Evolutionary conservation across 2,797 vertebrate genomes (phyloP).

Genomic region (Lacerta bilineata): DNA sequence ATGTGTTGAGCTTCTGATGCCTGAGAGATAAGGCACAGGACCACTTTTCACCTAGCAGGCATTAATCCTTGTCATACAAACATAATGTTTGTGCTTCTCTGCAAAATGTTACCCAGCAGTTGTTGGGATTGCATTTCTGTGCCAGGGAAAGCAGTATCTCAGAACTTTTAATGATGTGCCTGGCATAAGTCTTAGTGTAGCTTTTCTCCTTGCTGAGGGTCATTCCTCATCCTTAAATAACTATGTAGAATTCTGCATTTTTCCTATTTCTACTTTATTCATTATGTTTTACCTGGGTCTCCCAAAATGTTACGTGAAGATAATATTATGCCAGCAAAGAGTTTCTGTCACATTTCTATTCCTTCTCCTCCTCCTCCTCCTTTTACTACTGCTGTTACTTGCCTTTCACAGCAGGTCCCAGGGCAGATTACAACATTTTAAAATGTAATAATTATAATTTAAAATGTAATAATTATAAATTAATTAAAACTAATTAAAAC

Average conservation of each 20-base stretch:
- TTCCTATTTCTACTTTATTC: background rate
- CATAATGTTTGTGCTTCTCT: constrained; percentile 15
- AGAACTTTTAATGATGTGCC: background rate
- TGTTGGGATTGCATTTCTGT: background rate
- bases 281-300: background rate
- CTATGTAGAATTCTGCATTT: background rate
- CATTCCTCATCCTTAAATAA: background rate
- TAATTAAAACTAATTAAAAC: too few species aligned
- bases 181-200: rapidly evolving
- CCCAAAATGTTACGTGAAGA: background rate
- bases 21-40: constrained; percentile 24
- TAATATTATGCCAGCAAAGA: background rate
- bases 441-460: too few species aligned
- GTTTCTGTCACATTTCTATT: background rate
- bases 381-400: too few species aligned
- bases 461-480: too few species aligned
- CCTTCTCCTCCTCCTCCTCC: too few species aligned
- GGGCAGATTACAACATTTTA: too few species aligned
- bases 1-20: constrained; percentile 44
- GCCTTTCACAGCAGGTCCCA: too few species aligned
- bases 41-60: constrained; percentile 45
- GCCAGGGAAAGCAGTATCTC: background rate
- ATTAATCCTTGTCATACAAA: constrained; percentile 50
- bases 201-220: background rate
- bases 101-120: background rate